phyloP scores from a whole-genome alignment of 30 jellyfish, hydroid and myxozoan genomes.

The Chrysaora quinquecirrha region DNA sequence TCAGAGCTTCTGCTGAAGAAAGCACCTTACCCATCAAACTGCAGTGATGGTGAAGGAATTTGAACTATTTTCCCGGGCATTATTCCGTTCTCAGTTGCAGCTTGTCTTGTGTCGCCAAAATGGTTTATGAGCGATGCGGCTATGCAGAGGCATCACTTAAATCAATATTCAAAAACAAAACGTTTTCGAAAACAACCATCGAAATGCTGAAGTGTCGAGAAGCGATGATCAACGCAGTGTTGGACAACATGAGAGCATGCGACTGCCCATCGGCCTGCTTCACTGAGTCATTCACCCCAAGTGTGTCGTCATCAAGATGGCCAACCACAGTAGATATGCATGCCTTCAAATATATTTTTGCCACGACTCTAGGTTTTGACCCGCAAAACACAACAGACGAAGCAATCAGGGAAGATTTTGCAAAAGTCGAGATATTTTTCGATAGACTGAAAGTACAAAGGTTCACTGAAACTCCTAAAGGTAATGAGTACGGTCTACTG shows the following conservation, averaged over 20 bases:
- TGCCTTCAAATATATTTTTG: neutral
- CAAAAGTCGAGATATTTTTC: conserved; percentile 24
- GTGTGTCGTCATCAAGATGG: conserved; percentile 35
- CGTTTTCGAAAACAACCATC: conserved; percentile 4
- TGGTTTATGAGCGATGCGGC: conserved; percentile 18
- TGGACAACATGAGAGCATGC: conserved; percentile 20
- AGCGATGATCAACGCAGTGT: neutral
- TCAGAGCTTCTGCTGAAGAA: conserved; percentile 5
- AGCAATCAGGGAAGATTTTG: neutral
- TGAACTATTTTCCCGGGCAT: conserved; percentile 46
- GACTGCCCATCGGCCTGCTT: conserved; percentile 42
- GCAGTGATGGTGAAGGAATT: conserved; percentile 44
- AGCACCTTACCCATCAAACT: conserved; percentile 27
- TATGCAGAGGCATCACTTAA: conserved; percentile 24
- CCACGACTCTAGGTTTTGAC: conserved; percentile 5
- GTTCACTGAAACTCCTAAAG: neutral
- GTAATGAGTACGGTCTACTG: conserved; percentile 9
- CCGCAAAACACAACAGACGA: conserved; percentile 14
- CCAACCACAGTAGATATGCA: conserved; percentile 42
- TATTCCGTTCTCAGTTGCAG: conserved; percentile 22
- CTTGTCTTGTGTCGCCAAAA: conserved; percentile 20
- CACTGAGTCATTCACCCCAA: conserved; percentile 8
- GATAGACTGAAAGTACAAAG: conserved; percentile 11
- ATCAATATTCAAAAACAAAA: neutral
- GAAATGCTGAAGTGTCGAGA: conserved; percentile 53